Conservation (phyloP, 2,888 invertebrate species). For the Notocelia uddmanniana region DNA sequence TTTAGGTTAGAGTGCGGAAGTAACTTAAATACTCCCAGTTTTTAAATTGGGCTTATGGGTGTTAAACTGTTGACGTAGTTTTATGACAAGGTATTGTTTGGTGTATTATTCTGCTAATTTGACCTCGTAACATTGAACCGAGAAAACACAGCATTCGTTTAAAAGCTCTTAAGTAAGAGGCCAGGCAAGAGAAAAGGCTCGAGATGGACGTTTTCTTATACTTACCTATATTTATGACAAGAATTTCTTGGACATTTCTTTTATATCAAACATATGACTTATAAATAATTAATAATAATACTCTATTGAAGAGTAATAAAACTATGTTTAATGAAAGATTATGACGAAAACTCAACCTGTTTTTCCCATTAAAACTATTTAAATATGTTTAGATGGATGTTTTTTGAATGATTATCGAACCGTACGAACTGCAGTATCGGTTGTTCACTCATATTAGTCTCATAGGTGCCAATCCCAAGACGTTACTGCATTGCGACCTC, state of each 20-base stretch:
- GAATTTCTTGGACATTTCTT: not conserved
- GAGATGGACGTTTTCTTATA: constrained; percentile 6
- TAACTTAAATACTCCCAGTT: constrained; percentile 7
- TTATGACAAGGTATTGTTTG: constrained; percentile 19
- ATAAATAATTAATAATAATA: no score
- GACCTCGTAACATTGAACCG: constrained; percentile 39
- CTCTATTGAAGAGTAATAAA: not conserved
- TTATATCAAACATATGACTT: not conserved
- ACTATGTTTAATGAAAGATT: no score
- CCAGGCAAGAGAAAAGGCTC: constrained; percentile 9
- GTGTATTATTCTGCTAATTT: constrained; percentile 18
- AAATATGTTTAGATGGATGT: not conserved
- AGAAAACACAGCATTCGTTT: constrained; percentile 23
- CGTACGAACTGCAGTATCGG: constrained; percentile 9
- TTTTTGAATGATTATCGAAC: not conserved
- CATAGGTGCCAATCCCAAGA: constrained; percentile 33
- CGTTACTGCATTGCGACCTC: constrained; percentile 40
- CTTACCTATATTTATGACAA: not conserved
- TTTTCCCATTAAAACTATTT: not conserved
- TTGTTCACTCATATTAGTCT: not conserved
- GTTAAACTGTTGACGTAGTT: constrained; percentile 8
- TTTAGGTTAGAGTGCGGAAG: constrained; percentile 31
- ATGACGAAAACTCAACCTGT: not conserved
- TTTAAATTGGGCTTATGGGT: not conserved
- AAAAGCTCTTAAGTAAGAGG: constrained; percentile 37